A percentile compares a stretch with the other conserved stretches of the same genome.
Evolutionary conservation across 2,888 invertebrate genomes (phyloP).

Genomic region (Callimorpha dominula): DNA sequence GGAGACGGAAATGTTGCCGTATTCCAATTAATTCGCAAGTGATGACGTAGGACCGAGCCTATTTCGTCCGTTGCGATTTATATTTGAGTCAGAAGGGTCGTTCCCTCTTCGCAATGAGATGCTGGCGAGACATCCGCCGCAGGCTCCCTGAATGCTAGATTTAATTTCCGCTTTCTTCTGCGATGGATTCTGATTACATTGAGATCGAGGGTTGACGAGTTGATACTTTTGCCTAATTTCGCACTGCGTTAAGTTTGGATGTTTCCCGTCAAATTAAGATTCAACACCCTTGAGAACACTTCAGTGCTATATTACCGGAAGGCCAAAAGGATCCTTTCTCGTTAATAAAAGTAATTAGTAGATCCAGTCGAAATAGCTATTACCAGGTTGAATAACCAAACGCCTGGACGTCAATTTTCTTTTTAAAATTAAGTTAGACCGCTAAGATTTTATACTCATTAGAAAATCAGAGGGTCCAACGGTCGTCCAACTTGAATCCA

Average conservation of each 20-base stretch:
- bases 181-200: conserved; percentile 59
- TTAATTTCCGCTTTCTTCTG: conserved; percentile 70
- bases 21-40: conserved; percentile 44
- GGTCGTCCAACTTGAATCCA: not conserved
- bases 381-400: not conserved
- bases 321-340: conserved; percentile 14
- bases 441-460: not conserved
- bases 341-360: conserved; percentile 22
- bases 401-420: not conserved
- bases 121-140: conserved; percentile 66
- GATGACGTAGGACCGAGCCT: conserved; percentile 30
- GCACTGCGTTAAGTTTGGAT: conserved; percentile 32
- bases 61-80: conserved; percentile 48
- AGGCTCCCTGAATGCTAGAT: conserved; percentile 64
- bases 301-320: conserved; percentile 2
- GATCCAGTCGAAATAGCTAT: conserved; percentile 7
- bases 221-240: conserved; percentile 53
- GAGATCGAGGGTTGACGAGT: conserved; percentile 48
- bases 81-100: conserved; percentile 40
- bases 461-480: not conserved
- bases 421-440: too few relatives aligned
- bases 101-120: conserved; percentile 52
- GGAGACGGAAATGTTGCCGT: conserved; percentile 35
- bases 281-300: not conserved
- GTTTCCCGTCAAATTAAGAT: conserved; percentile 9